A percentile compares a stretch with the other conserved stretches of the same genome.
Conservation (phyloP, 2,113 vertebrate species). For the Nothocercus nigrocapillus region DNA sequence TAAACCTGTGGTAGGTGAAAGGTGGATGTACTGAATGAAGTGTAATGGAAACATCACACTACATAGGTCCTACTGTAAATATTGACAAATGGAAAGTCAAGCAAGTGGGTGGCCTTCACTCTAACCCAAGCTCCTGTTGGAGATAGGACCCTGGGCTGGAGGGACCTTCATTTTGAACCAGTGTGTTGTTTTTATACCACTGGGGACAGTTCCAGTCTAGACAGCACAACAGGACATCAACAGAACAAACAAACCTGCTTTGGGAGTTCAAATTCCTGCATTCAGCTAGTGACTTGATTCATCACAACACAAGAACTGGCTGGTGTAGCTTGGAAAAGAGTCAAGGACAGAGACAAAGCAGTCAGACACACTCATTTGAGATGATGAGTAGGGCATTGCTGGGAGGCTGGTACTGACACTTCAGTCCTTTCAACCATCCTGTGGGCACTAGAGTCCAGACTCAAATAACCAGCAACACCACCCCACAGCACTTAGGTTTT, state of each 20-base stretch:
- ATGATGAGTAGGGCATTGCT: background rate
- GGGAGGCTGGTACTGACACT: background rate
- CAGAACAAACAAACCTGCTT: background rate
- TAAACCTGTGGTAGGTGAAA: background rate
- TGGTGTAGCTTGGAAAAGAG: background rate
- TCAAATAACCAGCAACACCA: background rate
- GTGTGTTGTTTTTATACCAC: background rate
- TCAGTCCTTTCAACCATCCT: background rate
- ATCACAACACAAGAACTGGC: background rate
- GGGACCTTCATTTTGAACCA: background rate
- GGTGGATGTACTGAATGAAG: accelerated
- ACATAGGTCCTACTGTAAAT: background rate
- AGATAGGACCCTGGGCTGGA: background rate
- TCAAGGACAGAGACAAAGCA: background rate
- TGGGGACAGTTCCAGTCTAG: background rate
- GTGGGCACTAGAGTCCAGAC: background rate
- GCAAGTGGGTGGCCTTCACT: background rate
- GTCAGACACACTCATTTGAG: background rate
- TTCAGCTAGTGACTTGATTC: background rate
- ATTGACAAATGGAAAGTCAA: background rate
- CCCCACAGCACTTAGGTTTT: background rate
- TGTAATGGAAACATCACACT: background rate
- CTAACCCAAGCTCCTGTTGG: background rate
- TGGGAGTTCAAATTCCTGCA: background rate
- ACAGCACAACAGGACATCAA: background rate